A percentile compares a stretch with the other conserved stretches of the same genome.
Evolutionary conservation across 53 echinoderm and acorn worm genomes (phyloP).

Genomic region (Stichopus horrens): DNA sequence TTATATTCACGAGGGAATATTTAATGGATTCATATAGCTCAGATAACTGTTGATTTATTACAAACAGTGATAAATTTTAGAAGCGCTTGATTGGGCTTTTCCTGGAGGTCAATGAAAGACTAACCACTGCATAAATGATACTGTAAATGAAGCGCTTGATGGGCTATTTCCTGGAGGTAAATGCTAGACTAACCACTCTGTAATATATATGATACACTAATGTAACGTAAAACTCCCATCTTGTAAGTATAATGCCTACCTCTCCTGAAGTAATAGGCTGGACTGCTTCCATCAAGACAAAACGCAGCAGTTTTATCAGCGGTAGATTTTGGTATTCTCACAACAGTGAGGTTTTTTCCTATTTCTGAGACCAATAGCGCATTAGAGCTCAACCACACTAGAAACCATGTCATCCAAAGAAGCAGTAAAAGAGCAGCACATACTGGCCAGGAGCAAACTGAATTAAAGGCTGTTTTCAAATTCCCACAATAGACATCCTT

Average conservation of each 20-base stretch:
- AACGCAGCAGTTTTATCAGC: conserved; percentile 65
- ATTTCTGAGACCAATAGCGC: conserved; percentile 19
- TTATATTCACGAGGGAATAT: no score
- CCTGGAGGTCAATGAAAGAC: no score
- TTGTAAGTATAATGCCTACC: conserved; percentile 45
- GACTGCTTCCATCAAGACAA: conserved; percentile 79
- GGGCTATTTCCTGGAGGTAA: no score
- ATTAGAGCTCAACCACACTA: conserved; percentile 25
- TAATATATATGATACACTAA: no score
- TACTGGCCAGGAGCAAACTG: conserved; percentile 25
- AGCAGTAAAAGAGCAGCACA: conserved; percentile 24
- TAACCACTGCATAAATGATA: no score
- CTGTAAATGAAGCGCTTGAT: no score
- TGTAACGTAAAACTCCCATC: no score
- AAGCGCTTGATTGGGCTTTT: no score
- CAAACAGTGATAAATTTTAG: no score
- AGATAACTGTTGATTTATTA: no score
- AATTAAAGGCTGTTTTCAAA: not conserved
- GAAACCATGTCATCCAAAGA: conserved; percentile 31
- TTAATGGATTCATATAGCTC: no score
- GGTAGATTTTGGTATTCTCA: conserved; percentile 48
- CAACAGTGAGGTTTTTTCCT: conserved; percentile 35
- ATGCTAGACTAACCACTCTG: no score
- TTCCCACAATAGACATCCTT: not conserved
- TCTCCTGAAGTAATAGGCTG: conserved; percentile 74